Percentiles rank a stretch among this genome's conserved stretches.
Conservation (phyloP, 2,113 vertebrate species). For the Otis tarda region DNA sequence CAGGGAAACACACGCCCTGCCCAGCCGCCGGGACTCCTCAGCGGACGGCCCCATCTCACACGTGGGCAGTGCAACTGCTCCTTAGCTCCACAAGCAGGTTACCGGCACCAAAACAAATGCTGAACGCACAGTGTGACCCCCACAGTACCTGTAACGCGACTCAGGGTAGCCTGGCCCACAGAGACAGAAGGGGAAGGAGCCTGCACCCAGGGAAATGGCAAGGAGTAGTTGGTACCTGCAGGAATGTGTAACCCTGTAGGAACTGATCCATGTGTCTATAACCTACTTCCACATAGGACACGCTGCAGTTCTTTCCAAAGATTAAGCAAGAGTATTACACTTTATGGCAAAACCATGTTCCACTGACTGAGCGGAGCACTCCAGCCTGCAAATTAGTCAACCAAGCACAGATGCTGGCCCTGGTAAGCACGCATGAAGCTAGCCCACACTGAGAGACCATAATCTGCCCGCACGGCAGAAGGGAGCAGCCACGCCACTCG, state of each 20-base stretch:
- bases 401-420: not conserved
- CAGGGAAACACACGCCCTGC: not conserved
- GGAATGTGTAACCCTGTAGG: not conserved
- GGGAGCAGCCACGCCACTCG: rapidly evolving
- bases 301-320: not conserved
- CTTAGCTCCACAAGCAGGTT: not conserved
- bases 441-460: not conserved
- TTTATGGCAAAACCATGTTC: not conserved
- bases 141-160: not conserved
- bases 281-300: not conserved
- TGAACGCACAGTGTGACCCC: not conserved
- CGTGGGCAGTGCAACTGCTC: not conserved
- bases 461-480: rapidly evolving
- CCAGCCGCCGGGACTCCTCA: not conserved
- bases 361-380: not conserved
- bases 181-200: not conserved
- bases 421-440: rapidly evolving
- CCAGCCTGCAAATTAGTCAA: rapidly evolving
- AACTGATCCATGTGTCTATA: not conserved
- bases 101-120: not conserved
- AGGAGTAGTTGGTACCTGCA: not conserved
- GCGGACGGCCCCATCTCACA: not conserved
- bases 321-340: not conserved
- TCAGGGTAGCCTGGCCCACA: not conserved
- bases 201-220: rapidly evolving